A percentile compares a stretch with the other conserved stretches of the same genome.
Evolutionary conservation across 2,113 vertebrate species (phyloP).

Genomic region (Nyctibius bracteatus): DNA sequence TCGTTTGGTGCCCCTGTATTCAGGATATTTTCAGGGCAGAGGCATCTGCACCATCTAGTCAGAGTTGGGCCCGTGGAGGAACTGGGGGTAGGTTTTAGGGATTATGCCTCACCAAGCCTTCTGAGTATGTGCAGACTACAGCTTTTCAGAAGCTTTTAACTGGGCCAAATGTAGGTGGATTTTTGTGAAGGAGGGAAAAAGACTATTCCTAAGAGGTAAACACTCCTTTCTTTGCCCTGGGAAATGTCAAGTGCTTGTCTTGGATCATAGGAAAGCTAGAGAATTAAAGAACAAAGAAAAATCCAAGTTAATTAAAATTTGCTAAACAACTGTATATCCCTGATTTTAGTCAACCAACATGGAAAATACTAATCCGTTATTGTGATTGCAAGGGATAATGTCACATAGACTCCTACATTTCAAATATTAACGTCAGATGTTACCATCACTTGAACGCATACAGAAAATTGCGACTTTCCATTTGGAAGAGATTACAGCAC

Average conservation of each 20-base stretch:
- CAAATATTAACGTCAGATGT: neutral
- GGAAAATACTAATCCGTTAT: neutral
- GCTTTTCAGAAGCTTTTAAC: conserved; percentile 24
- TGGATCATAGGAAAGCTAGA: neutral
- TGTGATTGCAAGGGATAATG: neutral
- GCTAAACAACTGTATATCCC: neutral
- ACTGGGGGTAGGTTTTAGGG: neutral
- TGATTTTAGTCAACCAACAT: neutral
- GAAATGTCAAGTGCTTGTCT: conserved; percentile 4
- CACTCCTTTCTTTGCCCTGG: neutral
- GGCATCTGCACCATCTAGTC: neutral
- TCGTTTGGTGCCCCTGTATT: neutral
- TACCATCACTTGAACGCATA: neutral
- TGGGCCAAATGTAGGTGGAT: conserved; percentile 53
- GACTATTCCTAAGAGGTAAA: conserved; percentile 5
- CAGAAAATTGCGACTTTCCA: neutral
- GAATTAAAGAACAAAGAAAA: neutral
- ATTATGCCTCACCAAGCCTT: neutral
- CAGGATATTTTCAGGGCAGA: neutral
- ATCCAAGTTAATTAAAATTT: neutral
- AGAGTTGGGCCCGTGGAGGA: neutral
- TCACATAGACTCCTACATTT: neutral
- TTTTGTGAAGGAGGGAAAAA: conserved; percentile 28
- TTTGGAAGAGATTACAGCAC: neutral
- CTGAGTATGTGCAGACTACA: neutral